phyloP scores from a whole-genome alignment of 2,113 vertebrate species.

The Ophiodon elongatus region DNA sequence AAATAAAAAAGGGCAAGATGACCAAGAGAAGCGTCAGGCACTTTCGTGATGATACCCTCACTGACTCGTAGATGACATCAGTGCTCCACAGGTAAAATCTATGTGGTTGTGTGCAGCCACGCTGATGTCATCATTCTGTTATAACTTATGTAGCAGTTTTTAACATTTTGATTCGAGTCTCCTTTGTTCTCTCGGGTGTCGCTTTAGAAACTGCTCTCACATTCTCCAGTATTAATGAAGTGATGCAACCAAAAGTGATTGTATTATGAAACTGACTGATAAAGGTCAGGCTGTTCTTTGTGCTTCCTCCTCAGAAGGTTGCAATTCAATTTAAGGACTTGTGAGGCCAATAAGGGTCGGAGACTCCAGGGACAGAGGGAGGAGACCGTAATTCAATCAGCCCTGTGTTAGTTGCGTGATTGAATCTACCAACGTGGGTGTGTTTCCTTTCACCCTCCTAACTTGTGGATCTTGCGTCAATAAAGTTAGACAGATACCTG shows the following conservation, averaged over 20 bases:
- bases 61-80: background rate
- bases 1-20: background rate
- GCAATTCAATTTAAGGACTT: slow-evolving; percentile 11
- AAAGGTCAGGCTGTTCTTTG: slow-evolving; percentile 8
- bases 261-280: background rate
- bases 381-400: slow-evolving; percentile 24
- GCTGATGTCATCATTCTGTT: background rate
- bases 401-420: slow-evolving; percentile 16
- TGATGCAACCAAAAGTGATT: background rate
- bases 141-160: background rate
- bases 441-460: slow-evolving; percentile 11
- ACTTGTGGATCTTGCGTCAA: slow-evolving; percentile 14
- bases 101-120: background rate
- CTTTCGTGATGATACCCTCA: background rate
- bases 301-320: background rate
- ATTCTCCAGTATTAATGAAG: background rate
- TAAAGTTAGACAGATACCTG: background rate
- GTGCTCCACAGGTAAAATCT: background rate
- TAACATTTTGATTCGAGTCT: background rate
- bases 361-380: background rate
- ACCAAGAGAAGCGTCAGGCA: background rate
- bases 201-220: background rate
- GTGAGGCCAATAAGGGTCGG: background rate
- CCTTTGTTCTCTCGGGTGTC: background rate
- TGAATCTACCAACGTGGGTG: background rate